phyloP scores from a whole-genome alignment of 2,888 invertebrate genomes.

The Theretra japonica region DNA sequence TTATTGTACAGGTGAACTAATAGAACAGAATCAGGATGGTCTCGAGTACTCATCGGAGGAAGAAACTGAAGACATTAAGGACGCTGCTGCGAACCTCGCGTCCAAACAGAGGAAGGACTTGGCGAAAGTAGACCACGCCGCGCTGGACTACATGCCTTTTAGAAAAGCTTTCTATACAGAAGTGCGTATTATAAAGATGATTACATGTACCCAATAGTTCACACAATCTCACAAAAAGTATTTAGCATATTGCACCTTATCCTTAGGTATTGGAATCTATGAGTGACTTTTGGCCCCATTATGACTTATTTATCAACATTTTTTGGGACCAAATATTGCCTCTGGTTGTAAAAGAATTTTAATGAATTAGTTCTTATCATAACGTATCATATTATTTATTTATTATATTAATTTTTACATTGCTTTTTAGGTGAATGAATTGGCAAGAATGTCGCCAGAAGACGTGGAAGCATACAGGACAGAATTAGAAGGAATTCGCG shows the following conservation, averaged over 20 bases:
- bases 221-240: too few relatives aligned
- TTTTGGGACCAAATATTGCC: too few relatives aligned
- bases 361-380: too few relatives aligned
- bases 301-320: too few relatives aligned
- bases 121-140: constrained; percentile 95
- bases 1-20: constrained; percentile 91
- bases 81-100: constrained; percentile 93
- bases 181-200: constrained; percentile 69
- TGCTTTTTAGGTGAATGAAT: constrained; percentile 91
- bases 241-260: too few relatives aligned
- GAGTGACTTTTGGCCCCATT: too few relatives aligned
- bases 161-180: constrained; percentile 99
- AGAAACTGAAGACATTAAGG: constrained; percentile 96
- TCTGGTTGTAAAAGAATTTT: too few relatives aligned
- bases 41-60: constrained; percentile 99
- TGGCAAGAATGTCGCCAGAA: constrained; percentile 94
- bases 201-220: background rate
- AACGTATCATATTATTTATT: background rate
- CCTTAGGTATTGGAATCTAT: too few relatives aligned
- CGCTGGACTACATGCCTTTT: constrained; percentile 94
- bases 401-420: background rate
- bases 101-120: constrained; percentile 97
- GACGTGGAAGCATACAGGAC: constrained; percentile 93
- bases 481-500: constrained; percentile 97
- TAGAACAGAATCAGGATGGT: constrained; percentile 99